Conservation (phyloP, 2,888 invertebrate species). For the Troides aeacus region DNA sequence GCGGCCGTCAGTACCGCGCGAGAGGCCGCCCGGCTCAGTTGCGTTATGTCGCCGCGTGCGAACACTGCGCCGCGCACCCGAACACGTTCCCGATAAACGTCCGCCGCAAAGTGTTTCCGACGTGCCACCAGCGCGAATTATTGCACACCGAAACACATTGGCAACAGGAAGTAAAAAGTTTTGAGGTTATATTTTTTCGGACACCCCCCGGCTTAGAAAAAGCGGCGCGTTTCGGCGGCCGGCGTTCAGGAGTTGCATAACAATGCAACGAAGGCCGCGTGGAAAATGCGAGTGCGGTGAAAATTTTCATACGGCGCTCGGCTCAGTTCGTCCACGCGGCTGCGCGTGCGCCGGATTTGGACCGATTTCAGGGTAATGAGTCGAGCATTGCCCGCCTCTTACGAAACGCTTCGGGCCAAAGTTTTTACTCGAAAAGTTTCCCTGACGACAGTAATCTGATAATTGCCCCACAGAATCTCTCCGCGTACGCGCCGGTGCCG, state of each 20-base stretch:
- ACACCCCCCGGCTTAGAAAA: conserved; percentile 45
- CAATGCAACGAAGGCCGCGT: conserved; percentile 68
- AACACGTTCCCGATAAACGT: conserved; percentile 61
- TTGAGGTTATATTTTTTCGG: conserved; percentile 50
- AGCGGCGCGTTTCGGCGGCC: conserved; percentile 58
- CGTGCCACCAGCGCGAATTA: conserved; percentile 40
- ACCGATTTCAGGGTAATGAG: conserved; percentile 63
- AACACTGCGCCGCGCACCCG: conserved; percentile 48
- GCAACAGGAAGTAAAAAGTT: conserved; percentile 3
- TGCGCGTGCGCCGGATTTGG: conserved; percentile 55
- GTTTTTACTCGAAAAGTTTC: conserved; percentile 58
- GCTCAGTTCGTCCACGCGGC: conserved; percentile 48
- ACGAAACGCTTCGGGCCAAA: conserved; percentile 63
- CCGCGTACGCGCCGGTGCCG: conserved; percentile 48
- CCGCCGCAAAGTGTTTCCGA: conserved; percentile 18
- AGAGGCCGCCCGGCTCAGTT: conserved; percentile 57
- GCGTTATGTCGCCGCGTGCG: conserved; percentile 50
- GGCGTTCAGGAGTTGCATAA: conserved; percentile 69
- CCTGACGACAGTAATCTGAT: conserved; percentile 65
- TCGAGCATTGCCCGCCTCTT: conserved; percentile 53
- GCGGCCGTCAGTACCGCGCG: conserved; percentile 64
- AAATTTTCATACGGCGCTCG: conserved; percentile 56
- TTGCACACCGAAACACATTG: conserved; percentile 13
- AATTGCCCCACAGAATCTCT: conserved; percentile 65
- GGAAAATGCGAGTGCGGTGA: conserved; percentile 64